Conservation (phyloP, 2,888 invertebrate genomes). For the Muschampia plurimacula region DNA sequence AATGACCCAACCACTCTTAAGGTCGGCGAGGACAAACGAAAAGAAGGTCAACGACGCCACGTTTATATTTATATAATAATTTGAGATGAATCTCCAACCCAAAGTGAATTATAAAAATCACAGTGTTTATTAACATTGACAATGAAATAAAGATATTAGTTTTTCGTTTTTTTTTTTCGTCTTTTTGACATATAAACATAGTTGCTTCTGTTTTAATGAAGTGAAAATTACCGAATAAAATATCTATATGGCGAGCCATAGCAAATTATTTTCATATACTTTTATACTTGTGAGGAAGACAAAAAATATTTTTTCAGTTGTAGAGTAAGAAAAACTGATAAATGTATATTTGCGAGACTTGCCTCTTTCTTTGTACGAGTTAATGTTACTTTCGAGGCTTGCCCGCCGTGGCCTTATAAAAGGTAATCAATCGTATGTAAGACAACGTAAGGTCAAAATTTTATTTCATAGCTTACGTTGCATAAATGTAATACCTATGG, state of each 20-base stretch:
- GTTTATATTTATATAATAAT: conserved; percentile 61
- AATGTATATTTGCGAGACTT: not conserved
- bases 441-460: conserved; percentile 24
- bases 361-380: not conserved
- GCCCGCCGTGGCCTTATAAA: conserved; percentile 22
- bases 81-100: conserved; percentile 50
- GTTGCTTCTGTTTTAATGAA: not conserved
- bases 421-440: conserved; percentile 29
- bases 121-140: conserved; percentile 54
- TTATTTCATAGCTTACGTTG: conserved; percentile 16
- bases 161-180: not conserved
- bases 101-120: conserved; percentile 46
- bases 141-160: conserved; percentile 48
- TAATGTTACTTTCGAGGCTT: conserved; percentile 24
- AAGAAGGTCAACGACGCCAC: conserved; percentile 58
- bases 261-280: no score
- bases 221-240: no score
- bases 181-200: no score
- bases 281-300: no score
- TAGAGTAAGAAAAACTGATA: not conserved
- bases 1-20: conserved; percentile 51
- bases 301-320: not conserved
- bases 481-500: conserved; percentile 12
- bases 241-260: no score
- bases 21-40: conserved; percentile 52